These are phyloP conservation scores for Astreopora myriophthalma DNA, from an alignment of 64 coral and sea anemone species.

Conservation along the genomic window DNA sequence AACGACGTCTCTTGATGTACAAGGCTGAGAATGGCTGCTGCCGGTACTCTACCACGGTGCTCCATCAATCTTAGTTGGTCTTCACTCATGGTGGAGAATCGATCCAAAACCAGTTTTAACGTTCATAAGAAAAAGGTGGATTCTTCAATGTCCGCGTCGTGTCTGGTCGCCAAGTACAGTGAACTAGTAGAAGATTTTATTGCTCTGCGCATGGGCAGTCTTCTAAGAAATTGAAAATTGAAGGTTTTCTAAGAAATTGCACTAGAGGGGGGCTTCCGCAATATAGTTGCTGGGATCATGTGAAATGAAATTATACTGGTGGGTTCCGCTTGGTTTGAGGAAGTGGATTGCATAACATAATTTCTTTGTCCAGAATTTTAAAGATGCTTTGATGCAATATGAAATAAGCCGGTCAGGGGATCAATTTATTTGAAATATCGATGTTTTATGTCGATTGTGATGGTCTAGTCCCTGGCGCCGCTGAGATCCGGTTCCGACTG, in stretches of 20 bases:
- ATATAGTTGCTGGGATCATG: background rate
- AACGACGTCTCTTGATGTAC: background rate
- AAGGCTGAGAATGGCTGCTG: background rate
- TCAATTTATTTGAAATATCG: too few relatives aligned
- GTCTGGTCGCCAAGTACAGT: background rate
- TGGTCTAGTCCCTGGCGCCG: too few relatives aligned
- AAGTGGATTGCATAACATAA: too few relatives aligned
- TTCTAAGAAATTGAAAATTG: background rate
- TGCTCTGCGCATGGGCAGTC: background rate
- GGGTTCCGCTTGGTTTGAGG: too few relatives aligned
- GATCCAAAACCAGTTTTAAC: background rate
- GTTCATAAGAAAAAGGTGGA: background rate
- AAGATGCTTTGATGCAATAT: too few relatives aligned
- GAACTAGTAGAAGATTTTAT: background rate
- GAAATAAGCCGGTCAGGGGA: too few relatives aligned
- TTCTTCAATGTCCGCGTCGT: background rate
- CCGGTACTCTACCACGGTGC: background rate
- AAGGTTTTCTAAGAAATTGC: background rate
- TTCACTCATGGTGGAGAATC: background rate
- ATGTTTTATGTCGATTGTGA: too few relatives aligned
- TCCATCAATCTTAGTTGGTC: background rate
- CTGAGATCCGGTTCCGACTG: too few relatives aligned
- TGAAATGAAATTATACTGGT: too few relatives aligned
- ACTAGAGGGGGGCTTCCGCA: background rate
- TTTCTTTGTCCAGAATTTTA: too few relatives aligned